Evolutionary conservation across 2,888 invertebrate species (phyloP), one percentile per base, ranked within the genome.

Genomic region (Liodrosophila aerea): DNA sequence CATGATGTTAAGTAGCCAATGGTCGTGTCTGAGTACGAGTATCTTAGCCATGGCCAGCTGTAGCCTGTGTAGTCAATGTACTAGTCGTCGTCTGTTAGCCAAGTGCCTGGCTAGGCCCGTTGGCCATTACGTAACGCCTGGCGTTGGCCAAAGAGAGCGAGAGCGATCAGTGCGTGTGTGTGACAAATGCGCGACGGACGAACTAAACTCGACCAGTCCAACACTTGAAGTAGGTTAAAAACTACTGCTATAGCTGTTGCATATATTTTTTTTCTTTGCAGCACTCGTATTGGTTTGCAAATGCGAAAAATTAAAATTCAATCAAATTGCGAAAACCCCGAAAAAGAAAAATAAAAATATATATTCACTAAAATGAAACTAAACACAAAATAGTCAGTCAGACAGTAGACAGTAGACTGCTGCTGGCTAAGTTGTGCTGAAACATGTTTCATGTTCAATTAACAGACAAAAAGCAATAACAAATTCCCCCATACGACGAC

Each of bases 371-470:
- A 49, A 44, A n/a, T n/a, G n/a, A n/a, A 37, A 51, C 59, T 39
- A 53, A 43, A 60, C 40, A 64, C 22, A 22, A 22, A 60, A 61
- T 59, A 53, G 59, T 51, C 56, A 56, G 37, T 18, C 40, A 44
- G 30, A 29, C 34, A 39, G n/a, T n/a, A n/a, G n/a, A n/a, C n/a
- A n/a, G n/a, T n/a, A n/a, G 45, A 22, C 57, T 31, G 40, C 8
- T 34, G 31, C 22, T 13, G 43, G 33, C 39, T 29, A 11, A 47
- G 27, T 31, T 27, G 29, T 51, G 56, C 59, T 59, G 64, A 62
- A 84, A 84, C 73, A 76, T 83, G 85, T 85, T 80, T 76, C 74
- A 78, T 86, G 71, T 73, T 82, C 74, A 78, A 73, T 85, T 83
- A 86, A 85, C 76, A 78, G 71, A 53, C 56, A 56, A 43, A 62